Conservation (phyloP, 2,113 vertebrate species). For the Eretmochelys imbricata region DNA sequence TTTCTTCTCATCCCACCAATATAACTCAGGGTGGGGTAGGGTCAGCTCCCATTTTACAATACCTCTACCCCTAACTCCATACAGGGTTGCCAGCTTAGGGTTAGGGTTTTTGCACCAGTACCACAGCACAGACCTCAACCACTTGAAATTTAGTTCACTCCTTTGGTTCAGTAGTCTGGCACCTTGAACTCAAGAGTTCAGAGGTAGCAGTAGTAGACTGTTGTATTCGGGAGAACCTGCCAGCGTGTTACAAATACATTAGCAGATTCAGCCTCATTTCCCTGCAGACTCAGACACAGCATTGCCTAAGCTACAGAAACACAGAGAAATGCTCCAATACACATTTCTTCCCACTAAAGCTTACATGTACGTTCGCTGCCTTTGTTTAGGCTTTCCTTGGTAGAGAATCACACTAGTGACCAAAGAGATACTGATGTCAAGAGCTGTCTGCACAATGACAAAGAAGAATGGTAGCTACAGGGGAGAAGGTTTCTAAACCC, state of each 20-base stretch:
- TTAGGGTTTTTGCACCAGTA: neutral
- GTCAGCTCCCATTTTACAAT: neutral
- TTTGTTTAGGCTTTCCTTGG: neutral
- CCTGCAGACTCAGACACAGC: neutral
- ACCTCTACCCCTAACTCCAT: neutral
- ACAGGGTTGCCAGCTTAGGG: neutral
- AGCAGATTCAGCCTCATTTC: neutral
- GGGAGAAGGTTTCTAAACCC: neutral
- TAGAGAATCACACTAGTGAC: fast-evolving
- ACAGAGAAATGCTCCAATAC: fast-evolving
- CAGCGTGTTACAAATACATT: too few relatives aligned
- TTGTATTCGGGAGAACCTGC: neutral
- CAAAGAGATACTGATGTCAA: neutral
- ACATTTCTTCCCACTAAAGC: neutral
- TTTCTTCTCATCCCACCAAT: neutral
- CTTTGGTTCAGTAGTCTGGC: neutral
- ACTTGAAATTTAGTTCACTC: neutral
- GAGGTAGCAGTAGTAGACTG: neutral
- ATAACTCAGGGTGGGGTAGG: neutral
- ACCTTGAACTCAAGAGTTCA: neutral
- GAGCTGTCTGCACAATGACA: neutral
- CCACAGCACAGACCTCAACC: neutral
- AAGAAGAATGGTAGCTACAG: neutral
- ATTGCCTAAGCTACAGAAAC: neutral
- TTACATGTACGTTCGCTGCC: neutral